These are phyloP conservation scores for Sternotherus odoratus DNA, from an alignment of 2,797 vertebrate genomes.

Conservation along the genomic window DNA sequence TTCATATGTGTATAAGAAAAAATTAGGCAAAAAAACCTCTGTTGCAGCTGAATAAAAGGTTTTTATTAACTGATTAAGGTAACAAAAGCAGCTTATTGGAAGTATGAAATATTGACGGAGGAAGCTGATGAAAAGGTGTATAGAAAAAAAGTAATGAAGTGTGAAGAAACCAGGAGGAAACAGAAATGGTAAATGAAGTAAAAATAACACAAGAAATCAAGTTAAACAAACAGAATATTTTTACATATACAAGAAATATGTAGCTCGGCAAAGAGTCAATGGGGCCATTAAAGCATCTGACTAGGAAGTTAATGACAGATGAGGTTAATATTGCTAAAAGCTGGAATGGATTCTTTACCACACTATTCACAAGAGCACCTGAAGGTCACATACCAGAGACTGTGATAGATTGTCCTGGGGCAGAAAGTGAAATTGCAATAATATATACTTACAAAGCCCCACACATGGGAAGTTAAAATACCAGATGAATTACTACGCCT, in stretches of 20 bases:
- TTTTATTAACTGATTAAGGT: conserved; percentile 63
- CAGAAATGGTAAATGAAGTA: not conserved
- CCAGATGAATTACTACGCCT: not conserved
- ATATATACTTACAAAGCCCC: not conserved
- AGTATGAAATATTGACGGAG: conserved; percentile 13
- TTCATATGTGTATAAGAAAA: not conserved
- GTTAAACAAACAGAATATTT: not conserved
- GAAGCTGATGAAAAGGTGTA: conserved; percentile 42
- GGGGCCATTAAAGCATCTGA: not conserved
- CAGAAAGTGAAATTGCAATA: conserved; percentile 12
- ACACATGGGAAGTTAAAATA: conserved; percentile 34
- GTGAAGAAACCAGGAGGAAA: not conserved
- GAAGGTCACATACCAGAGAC: not conserved
- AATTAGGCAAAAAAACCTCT: not conserved
- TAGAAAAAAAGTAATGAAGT: conserved; percentile 28
- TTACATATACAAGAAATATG: not conserved
- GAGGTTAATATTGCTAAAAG: conserved; percentile 18
- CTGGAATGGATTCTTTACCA: not conserved
- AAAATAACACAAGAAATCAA: conserved; percentile 9
- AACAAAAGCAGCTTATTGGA: conserved; percentile 50
- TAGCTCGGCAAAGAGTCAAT: not conserved
- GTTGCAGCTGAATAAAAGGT: conserved; percentile 29
- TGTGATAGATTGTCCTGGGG: not conserved
- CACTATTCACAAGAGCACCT: not conserved
- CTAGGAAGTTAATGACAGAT: not conserved